Conservation (phyloP, 37 sponge, comb jelly and placozoan species). For the Crambe crambe region DNA sequence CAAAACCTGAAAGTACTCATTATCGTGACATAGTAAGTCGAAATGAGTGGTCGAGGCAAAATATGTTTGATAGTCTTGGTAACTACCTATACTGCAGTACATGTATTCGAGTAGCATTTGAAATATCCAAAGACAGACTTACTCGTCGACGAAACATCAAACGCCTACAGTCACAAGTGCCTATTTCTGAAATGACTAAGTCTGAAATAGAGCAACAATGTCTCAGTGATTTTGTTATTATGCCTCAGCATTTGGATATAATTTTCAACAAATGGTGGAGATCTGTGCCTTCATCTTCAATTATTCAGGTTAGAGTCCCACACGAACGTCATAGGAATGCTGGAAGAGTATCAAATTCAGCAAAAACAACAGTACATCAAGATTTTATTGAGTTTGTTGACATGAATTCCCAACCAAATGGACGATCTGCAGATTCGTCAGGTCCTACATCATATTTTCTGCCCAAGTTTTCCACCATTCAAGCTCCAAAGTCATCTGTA, state of each 20-base stretch:
- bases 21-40: constrained; percentile 21
- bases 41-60: constrained; percentile 49
- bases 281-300: constrained; percentile 1
- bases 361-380: background rate
- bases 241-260: too few species aligned
- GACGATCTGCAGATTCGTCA: constrained; percentile 40
- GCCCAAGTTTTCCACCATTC: constrained; percentile 45
- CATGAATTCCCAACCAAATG: constrained; percentile 42
- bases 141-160: constrained; percentile 30
- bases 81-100: constrained; percentile 31
- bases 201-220: constrained; percentile 38
- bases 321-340: constrained; percentile 41
- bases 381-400: constrained; percentile 44
- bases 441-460: constrained; percentile 32
- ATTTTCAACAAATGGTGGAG: too few species aligned
- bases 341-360: constrained; percentile 19
- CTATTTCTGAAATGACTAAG: constrained; percentile 15
- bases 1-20: background rate
- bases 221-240: too few species aligned
- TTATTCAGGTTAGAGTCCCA: constrained; percentile 36
- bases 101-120: constrained; percentile 19
- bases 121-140: constrained; percentile 21
- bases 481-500: constrained; percentile 30
- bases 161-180: background rate
- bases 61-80: constrained; percentile 42